Conservation (phyloP, 2,113 vertebrate genomes). For the Cyprinodon brontotheroides region DNA sequence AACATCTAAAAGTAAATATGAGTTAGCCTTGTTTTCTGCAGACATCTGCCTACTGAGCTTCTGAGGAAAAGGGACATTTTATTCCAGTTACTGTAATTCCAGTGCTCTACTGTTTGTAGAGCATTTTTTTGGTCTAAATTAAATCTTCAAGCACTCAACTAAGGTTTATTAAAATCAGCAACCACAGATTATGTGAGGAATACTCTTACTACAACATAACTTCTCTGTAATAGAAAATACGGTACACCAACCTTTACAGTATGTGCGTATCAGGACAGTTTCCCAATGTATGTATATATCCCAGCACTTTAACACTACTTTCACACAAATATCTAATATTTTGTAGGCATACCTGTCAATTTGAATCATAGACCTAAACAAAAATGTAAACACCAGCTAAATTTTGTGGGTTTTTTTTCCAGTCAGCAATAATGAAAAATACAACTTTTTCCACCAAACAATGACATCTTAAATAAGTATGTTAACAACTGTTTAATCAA, state of each 20-base stretch:
- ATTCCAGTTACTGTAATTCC: background rate
- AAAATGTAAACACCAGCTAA: too few species aligned
- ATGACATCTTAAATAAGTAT: too few species aligned
- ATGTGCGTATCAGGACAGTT: background rate
- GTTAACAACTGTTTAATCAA: too few species aligned
- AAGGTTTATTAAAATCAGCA: slow-evolving; percentile 43
- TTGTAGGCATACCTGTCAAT: too few species aligned
- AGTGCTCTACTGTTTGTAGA: background rate
- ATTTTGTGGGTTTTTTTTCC: too few species aligned
- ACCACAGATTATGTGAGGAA: slow-evolving; percentile 21
- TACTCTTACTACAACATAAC: slow-evolving; percentile 25
- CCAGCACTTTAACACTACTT: too few species aligned
- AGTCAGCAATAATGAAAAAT: too few species aligned
- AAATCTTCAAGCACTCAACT: slow-evolving; percentile 51
- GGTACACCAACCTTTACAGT: background rate
- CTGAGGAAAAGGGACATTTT: slow-evolving; percentile 12
- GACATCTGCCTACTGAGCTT: slow-evolving; percentile 5
- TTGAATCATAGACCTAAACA: too few species aligned
- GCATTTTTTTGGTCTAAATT: background rate
- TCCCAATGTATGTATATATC: background rate
- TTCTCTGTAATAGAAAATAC: background rate
- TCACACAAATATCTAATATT: too few species aligned
- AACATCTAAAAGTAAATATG: slow-evolving; percentile 37
- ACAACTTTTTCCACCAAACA: too few species aligned
- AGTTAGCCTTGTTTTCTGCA: background rate